Evolutionary conservation across 2,888 invertebrate genomes (phyloP).

Genomic region (Spisula solida): DNA sequence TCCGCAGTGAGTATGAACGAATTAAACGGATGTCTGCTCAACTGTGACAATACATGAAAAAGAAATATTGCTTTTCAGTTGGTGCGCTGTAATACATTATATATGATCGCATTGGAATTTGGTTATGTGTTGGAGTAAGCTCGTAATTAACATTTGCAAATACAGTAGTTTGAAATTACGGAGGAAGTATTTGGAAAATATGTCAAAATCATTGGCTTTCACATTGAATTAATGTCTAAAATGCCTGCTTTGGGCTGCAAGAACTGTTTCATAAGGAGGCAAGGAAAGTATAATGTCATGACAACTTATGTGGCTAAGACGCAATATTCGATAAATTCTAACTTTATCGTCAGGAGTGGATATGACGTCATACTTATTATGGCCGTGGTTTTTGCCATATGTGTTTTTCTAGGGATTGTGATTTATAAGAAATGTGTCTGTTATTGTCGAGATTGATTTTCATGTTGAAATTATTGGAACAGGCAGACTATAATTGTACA

Average conservation of each 20-base stretch:
- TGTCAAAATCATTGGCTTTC: too few species aligned
- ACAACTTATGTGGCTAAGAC: background rate
- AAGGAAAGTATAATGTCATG: background rate
- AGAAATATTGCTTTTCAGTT: too few species aligned
- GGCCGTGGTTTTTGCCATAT: background rate
- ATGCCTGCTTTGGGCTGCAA: background rate
- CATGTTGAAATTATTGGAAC: background rate
- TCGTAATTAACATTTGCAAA: too few species aligned
- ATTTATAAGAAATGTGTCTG: conserved; percentile 43
- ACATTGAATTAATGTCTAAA: too few species aligned
- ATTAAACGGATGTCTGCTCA: too few species aligned
- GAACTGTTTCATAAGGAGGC: background rate
- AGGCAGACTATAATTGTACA: background rate
- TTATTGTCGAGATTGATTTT: conserved; percentile 32
- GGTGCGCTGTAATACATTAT: too few species aligned
- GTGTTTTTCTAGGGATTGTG: conserved; percentile 26
- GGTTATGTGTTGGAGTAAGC: too few species aligned
- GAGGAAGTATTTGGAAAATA: too few species aligned
- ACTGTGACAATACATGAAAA: too few species aligned
- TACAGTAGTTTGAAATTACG: too few species aligned
- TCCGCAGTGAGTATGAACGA: background rate
- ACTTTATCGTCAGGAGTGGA: background rate
- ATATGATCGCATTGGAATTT: too few species aligned
- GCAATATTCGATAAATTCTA: background rate
- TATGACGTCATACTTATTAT: conserved; percentile 41